phyloP scores from a whole-genome alignment of 2,113 vertebrate genomes.

The Pelodiscus sinensis region DNA sequence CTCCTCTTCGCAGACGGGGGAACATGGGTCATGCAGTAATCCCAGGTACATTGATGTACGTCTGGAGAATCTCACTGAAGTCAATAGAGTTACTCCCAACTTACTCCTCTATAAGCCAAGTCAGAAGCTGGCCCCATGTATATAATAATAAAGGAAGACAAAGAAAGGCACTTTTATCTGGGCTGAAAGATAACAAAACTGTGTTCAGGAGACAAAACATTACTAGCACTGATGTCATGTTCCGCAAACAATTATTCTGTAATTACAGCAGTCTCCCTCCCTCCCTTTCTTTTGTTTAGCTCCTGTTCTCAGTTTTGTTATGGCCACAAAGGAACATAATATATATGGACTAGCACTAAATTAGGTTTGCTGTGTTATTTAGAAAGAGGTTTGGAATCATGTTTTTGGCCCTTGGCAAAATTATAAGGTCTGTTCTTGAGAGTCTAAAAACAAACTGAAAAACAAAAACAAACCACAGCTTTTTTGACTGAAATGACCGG shows the following conservation, averaged over 20 bases:
- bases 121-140: conserved; percentile 24
- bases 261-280: conserved; percentile 14
- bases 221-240: conserved; percentile 18
- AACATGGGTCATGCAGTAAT: background rate
- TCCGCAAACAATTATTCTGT: background rate
- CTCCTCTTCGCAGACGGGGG: background rate
- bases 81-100: background rate
- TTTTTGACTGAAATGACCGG: conserved; percentile 50
- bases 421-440: conserved; percentile 55
- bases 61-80: background rate
- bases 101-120: conserved; percentile 7
- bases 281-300: conserved; percentile 32
- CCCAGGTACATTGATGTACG: background rate
- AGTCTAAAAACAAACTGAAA: conserved; percentile 58
- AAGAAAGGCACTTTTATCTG: conserved; percentile 41
- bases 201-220: no score
- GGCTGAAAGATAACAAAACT: conserved; percentile 20
- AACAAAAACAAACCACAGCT: conserved; percentile 48
- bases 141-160: background rate
- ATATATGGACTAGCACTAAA: conserved; percentile 59
- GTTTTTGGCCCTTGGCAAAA: conserved; percentile 59
- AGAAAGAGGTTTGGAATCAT: conserved; percentile 19
- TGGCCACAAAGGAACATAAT: conserved; percentile 53
- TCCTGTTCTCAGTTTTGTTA: conserved; percentile 64
- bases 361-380: conserved; percentile 47